Percentiles rank a stretch among this genome's conserved stretches.
phyloP scores from a whole-genome alignment of 2,113 vertebrate species.

The Pituophis catenifer region DNA sequence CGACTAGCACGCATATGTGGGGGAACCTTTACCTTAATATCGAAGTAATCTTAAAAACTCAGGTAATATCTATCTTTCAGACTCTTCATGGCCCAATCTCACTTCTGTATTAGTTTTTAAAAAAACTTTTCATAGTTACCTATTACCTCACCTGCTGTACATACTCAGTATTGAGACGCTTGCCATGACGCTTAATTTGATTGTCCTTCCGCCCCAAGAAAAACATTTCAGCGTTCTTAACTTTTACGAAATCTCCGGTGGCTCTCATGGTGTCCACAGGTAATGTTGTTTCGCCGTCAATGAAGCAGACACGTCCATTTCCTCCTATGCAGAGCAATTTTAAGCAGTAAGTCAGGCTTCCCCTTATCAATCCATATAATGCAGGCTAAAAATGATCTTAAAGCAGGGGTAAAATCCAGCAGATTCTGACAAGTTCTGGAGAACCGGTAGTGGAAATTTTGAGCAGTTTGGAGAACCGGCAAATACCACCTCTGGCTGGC shows the following conservation, averaged over 20 bases:
- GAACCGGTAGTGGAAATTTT: too few relatives aligned
- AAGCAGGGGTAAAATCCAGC: too few relatives aligned
- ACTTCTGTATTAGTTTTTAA: not conserved
- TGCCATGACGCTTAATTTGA: slow-evolving; percentile 89
- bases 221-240: slow-evolving; percentile 71
- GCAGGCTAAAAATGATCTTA: not conserved
- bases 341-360: not conserved
- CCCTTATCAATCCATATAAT: not conserved
- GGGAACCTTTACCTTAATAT: not conserved
- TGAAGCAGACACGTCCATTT: slow-evolving; percentile 83
- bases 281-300: slow-evolving; percentile 77
- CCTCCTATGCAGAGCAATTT: slow-evolving; percentile 77
- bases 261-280: slow-evolving; percentile 82
- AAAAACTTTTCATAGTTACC: not conserved
- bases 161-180: slow-evolving; percentile 80
- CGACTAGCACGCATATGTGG: too few relatives aligned
- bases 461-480: too few relatives aligned
- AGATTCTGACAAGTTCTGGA: too few relatives aligned
- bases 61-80: not conserved
- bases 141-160: slow-evolving; percentile 78
- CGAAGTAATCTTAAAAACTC: not conserved
- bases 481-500: too few relatives aligned
- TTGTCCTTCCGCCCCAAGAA: slow-evolving; percentile 88
- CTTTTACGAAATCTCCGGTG: slow-evolving; percentile 87
- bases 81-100: not conserved